Base-by-base conservation (phyloP, 2,113 vertebrate genomes). In the Poeciliopsis prolifica region DNA sequence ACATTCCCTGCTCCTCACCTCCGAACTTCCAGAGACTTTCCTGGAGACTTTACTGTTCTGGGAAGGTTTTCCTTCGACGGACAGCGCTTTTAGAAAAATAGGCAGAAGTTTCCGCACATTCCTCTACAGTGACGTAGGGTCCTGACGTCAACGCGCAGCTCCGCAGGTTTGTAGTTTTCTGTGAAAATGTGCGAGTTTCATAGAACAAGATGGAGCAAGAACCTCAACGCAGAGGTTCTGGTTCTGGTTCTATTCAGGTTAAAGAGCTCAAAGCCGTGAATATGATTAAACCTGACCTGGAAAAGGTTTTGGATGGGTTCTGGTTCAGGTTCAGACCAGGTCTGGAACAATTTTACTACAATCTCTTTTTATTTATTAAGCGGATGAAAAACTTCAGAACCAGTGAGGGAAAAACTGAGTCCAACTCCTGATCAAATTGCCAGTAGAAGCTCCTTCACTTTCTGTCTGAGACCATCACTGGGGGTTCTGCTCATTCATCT, bases 81-180 rank as follows among this genome's bases (percentile, higher is more conserved):
- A 37, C 64, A 48, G 68, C 58, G 71, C 66, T 74, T 42, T 72
- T 61, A 84, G 72, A 87, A 74, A 87, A 90, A 80, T 91, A 86
- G 51, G 86, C 84, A 91, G 82, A 92, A 93, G 83, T 91, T 94
- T 94, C 92, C 91, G 91, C 94, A 95, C 96, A 97, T 97, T 97
- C 96, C 96, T 95, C 13, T 94, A 96, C 96, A 96, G 90, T 77
- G 69, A 91, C 84, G 82, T 73, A 84, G 77, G 70, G 58, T 33
- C 0, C 81, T 90, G 94, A 94, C 94, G 93, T 89, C 86, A 89
- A 1, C 75, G 74, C 87, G 89, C 75, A 31, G 44, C 7, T 3
- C 19, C 61, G 42, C 19, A 2, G 4, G 35, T 69, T 69, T 69
- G 44, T 69, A 69, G 68, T 69, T 33, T 58, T 58, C 22, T 4